Evolutionary conservation across 2,797 vertebrate genomes (phyloP), one percentile per base, ranked within the genome.

Genomic region (Denticeps clupeoides): DNA sequence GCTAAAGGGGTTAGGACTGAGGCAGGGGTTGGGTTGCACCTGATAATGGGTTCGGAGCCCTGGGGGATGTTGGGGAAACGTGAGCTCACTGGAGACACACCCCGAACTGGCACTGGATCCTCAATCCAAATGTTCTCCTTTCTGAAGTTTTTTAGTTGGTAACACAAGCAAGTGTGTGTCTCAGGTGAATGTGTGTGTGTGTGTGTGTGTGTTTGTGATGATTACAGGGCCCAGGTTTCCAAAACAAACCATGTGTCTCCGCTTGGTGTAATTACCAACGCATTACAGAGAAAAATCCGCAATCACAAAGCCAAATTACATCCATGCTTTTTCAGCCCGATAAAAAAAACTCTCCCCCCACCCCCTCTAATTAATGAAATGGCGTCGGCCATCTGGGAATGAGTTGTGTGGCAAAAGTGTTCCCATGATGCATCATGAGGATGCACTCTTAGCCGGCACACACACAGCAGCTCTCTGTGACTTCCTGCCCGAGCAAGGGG

Each of bases 1-100:
- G 65, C 59, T 47, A 46, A 69, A 68, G 71, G 85, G 73, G 79
- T 87, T 84, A 86, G 84, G 83, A 77, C 77, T 76, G 82, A 77
- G 64, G 19, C 9, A 69, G 72, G 81, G 80, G 83, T 87, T 79
- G 74, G 63, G 82, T 89, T 89, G 85, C 83, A 82, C 68, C 73
- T 81, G 78, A 85, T 83, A 88, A 81, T 77, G 85, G 74, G 73
- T 84, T 80, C 79, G 77, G 75, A 74, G 71, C 79, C 75, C 65
- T 76, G 71, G 69, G 67, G 65, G 63, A 58, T 29, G 71, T 60
- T 61, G 43, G 70, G 41, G 74, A 73, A 80, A 80, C 75, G 71
- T 25, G 63, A 63, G 18, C 76, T 62, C 73, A 77, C 81, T 81
- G 79, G 69, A 79, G 82, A 68, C 71, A 65, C 69, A 75, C 67